phyloP scores from a whole-genome alignment of 2,888 invertebrate genomes.

The Phaedon cochleariae region DNA sequence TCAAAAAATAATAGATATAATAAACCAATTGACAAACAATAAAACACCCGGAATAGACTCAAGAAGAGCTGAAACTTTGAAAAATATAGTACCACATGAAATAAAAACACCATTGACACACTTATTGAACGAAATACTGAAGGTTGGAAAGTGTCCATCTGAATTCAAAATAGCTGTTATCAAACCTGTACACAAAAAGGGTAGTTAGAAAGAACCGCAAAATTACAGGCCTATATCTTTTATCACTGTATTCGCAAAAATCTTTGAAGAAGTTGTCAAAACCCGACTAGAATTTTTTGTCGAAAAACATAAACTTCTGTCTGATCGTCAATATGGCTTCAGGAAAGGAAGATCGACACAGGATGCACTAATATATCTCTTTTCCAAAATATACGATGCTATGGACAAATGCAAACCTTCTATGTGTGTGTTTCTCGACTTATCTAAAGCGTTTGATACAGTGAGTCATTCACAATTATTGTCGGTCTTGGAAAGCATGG shows the following conservation, averaged over 20 bases:
- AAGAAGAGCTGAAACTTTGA: too few species aligned
- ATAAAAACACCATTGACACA: neutral
- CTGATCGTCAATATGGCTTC: neutral
- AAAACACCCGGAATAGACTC: neutral
- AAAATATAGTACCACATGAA: neutral
- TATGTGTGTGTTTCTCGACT: neutral
- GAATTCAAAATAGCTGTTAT: neutral
- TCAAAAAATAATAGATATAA: neutral
- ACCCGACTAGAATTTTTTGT: neutral
- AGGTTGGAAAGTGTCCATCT: too few species aligned
- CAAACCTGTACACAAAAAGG: neutral
- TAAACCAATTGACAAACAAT: neutral
- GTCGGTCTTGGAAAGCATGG: neutral
- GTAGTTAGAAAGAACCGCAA: neutral
- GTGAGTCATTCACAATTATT: neutral
- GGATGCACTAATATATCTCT: neutral
- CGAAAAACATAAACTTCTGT: neutral
- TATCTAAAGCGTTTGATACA: too few species aligned
- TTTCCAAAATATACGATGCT: neutral
- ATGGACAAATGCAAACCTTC: neutral
- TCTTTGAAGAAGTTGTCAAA: neutral
- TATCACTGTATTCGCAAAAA: neutral
- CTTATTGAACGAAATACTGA: neutral
- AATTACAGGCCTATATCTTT: neutral
- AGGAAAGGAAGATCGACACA: neutral